Evolutionary conservation across 37 sponge, comb jelly and placozoan genomes (phyloP).

Genomic region (Eunapius fragilis): DNA sequence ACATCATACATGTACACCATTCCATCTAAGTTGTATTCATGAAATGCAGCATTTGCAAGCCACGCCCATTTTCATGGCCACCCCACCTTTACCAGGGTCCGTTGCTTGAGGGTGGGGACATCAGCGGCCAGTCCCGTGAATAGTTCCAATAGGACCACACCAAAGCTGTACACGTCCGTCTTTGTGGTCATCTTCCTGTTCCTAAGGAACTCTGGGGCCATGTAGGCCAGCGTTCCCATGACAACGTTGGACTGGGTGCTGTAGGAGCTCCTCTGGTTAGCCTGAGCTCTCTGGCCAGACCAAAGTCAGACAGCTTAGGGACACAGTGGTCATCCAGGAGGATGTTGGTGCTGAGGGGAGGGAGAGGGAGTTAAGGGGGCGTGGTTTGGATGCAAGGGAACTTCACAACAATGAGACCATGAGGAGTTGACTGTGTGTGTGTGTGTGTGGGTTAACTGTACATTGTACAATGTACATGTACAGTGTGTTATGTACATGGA

Average conservation of each 20-base stretch:
- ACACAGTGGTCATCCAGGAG: constrained; percentile 64
- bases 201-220: constrained; percentile 77
- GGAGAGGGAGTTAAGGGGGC: constrained; percentile 10
- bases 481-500: no score
- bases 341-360: constrained; percentile 71
- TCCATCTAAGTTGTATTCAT: no score
- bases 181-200: constrained; percentile 65
- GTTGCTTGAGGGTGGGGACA: constrained; percentile 13
- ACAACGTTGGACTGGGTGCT: constrained; percentile 45
- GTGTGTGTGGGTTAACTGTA: no score
- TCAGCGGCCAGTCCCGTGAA: constrained; percentile 62
- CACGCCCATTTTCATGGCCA: no score
- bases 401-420: no score
- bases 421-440: no score
- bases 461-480: no score
- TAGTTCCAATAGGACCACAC: constrained; percentile 73
- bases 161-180: constrained; percentile 80
- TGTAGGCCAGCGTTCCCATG: constrained; percentile 86
- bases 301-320: constrained; percentile 81
- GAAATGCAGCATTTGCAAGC: no score
- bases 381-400: no score
- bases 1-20: no score
- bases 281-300: constrained; percentile 49
- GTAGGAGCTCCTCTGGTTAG: constrained; percentile 27
- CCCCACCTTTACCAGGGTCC: constrained; percentile 34